phyloP scores from a whole-genome alignment of 1,140 invertebrate genomes.

The Limonius californicus region DNA sequence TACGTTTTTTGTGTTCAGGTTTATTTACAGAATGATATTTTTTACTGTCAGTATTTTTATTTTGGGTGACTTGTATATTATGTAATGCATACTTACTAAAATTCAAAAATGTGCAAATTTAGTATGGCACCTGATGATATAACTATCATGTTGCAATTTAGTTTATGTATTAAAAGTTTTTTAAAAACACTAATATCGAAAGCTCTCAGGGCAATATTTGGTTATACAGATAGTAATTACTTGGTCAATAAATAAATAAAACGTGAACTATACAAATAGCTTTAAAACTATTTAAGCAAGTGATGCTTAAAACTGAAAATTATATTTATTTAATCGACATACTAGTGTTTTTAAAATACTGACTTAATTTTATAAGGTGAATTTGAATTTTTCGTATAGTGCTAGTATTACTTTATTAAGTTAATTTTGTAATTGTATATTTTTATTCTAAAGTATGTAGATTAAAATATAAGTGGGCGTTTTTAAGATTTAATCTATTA shows the following conservation, averaged over 20 bases:
- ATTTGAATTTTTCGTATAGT: neutral
- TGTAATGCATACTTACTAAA: neutral
- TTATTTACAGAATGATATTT: too few species aligned
- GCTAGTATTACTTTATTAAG: neutral
- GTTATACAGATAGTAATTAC: neutral
- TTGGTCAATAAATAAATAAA: constrained; percentile 4
- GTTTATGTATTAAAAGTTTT: constrained; percentile 3
- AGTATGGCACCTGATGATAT: constrained; percentile 9
- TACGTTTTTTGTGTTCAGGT: too few species aligned
- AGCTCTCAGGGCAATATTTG: constrained; percentile 1
- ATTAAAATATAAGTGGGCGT: neutral
- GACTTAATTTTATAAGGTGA: neutral
- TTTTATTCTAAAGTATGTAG: neutral
- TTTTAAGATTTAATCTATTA: neutral
- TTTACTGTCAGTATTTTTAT: too few species aligned
- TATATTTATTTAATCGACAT: constrained; percentile 1
- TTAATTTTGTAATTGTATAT: constrained; percentile 11
- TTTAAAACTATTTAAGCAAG: neutral
- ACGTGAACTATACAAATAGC: neutral
- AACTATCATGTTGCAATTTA: constrained; percentile 1
- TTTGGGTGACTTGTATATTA: too few species aligned
- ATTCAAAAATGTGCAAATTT: neutral
- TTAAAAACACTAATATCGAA: constrained; percentile 14
- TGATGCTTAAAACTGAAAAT: neutral
- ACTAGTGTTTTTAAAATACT: constrained; percentile 13